phyloP scores from a whole-genome alignment of 2,797 vertebrate species.

The Fistularia tabacaria region DNA sequence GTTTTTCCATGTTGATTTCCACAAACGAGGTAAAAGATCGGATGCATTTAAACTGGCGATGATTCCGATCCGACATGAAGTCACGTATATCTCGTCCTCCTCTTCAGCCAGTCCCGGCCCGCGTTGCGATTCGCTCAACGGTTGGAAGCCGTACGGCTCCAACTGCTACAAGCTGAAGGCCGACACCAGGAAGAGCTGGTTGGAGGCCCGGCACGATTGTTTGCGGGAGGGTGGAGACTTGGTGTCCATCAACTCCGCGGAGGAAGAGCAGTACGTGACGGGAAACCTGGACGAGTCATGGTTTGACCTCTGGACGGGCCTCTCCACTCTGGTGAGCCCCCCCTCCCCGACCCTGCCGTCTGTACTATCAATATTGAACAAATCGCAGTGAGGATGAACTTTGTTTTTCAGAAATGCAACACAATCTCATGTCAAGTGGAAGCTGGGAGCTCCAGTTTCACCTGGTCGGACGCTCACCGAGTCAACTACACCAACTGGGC shows the following conservation, averaged over 20 bases:
- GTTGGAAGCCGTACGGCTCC: constrained; percentile 63
- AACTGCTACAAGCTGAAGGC: constrained; percentile 74
- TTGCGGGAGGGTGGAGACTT: constrained; percentile 72
- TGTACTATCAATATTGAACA: neutral
- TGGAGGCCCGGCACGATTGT: constrained; percentile 68
- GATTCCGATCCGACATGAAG: too few species aligned
- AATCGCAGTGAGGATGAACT: constrained; percentile 1
- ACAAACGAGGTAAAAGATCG: too few species aligned
- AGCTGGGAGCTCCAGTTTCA: constrained; percentile 43
- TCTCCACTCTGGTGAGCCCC: constrained; percentile 72
- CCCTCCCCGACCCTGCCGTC: too few species aligned
- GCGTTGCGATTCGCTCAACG: constrained; percentile 65
- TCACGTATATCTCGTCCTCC: neutral
- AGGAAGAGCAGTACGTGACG: constrained; percentile 66
- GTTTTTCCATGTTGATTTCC: too few species aligned
- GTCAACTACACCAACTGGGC: constrained; percentile 56
- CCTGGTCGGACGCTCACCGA: constrained; percentile 67
- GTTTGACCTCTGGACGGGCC: constrained; percentile 75
- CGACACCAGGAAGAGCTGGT: constrained; percentile 63
- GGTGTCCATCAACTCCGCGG: constrained; percentile 60
- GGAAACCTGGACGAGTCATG: constrained; percentile 34
- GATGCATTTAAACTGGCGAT: too few species aligned
- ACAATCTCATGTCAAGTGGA: constrained; percentile 72
- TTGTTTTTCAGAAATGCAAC: constrained; percentile 72
- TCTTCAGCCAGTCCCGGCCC: constrained; percentile 66